Percentiles rank a stretch among this genome's conserved stretches.
phyloP scores from a whole-genome alignment of 2,113 vertebrate species.

The Hemicordylus capensis region DNA sequence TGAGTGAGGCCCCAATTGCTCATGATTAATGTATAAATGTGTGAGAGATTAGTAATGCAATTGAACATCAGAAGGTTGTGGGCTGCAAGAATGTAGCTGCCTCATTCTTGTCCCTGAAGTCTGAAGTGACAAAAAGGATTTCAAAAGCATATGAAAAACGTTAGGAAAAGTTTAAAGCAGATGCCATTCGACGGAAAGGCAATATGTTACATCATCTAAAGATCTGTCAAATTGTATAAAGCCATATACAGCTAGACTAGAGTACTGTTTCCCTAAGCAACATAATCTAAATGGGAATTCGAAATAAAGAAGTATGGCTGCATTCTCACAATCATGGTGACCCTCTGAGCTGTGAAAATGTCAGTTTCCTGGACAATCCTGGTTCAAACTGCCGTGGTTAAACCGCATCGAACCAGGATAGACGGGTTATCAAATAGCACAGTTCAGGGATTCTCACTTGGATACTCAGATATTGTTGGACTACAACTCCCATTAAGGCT shows the following conservation, averaged over 20 bases:
- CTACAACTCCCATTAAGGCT: too few species aligned
- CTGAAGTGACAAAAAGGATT: background rate
- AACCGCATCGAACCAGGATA: too few species aligned
- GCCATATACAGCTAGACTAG: background rate
- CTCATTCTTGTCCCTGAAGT: background rate
- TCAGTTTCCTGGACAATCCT: too few species aligned
- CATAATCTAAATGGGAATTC: too few species aligned
- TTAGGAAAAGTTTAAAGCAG: constrained; percentile 21
- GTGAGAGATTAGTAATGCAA: constrained; percentile 1
- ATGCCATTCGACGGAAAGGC: constrained; percentile 14
- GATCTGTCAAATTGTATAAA: background rate
- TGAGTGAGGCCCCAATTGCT: background rate
- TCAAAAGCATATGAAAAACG: constrained; percentile 20
- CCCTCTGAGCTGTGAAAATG: too few species aligned
- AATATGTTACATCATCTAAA: background rate
- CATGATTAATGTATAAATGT: constrained; percentile 17
- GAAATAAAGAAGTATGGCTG: too few species aligned
- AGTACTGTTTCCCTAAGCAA: background rate
- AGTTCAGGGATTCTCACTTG: too few species aligned
- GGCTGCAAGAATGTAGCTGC: constrained; percentile 16
- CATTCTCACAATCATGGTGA: too few species aligned
- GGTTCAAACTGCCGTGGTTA: too few species aligned
- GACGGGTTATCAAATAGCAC: too few species aligned
- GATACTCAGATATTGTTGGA: too few species aligned
- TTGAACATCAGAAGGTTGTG: constrained; percentile 18